These are phyloP conservation scores for Melanchra persicariae DNA, from an alignment of 2,888 invertebrate genomes.

Conservation along the genomic window DNA sequence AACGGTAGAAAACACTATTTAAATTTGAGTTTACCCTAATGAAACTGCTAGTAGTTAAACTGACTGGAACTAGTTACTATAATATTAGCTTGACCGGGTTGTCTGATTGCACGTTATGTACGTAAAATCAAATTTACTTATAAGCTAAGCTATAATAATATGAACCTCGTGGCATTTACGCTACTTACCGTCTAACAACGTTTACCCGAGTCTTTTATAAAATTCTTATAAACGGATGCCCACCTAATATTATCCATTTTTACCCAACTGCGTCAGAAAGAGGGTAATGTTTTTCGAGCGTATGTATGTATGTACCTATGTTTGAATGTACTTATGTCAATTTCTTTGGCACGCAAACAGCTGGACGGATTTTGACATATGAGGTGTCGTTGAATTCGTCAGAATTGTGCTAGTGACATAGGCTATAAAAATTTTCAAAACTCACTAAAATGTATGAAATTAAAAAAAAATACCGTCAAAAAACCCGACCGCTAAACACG, in stretches of 20 bases:
- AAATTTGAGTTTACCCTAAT: not conserved
- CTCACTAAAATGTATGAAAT: no score
- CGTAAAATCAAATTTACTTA: slow-evolving; percentile 13
- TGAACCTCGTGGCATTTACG: slow-evolving; percentile 11
- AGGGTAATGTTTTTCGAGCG: no score
- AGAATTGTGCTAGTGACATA: no score
- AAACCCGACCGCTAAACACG: no score
- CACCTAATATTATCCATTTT: not conserved
- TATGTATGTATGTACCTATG: no score
- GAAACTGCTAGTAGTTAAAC: not conserved
- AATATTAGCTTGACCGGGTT: slow-evolving; percentile 3
- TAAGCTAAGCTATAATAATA: slow-evolving; percentile 23
- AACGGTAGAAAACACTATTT: slow-evolving; percentile 10
- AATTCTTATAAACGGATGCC: not conserved
- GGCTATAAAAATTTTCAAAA: no score
- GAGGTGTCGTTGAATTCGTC: no score
- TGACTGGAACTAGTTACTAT: not conserved
- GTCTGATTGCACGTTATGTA: slow-evolving; percentile 1
- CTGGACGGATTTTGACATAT: no score
- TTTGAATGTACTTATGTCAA: no score
- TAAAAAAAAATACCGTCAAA: no score
- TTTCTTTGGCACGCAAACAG: no score
- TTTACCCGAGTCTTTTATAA: not conserved
- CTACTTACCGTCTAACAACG: slow-evolving; percentile 1
- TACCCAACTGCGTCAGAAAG: no score